Percentiles rank a stretch among this genome's conserved stretches.
These are phyloP conservation scores for Nematopogon swammerdamellus DNA, from an alignment of 2,888 invertebrate genomes.

Conservation along the genomic window DNA sequence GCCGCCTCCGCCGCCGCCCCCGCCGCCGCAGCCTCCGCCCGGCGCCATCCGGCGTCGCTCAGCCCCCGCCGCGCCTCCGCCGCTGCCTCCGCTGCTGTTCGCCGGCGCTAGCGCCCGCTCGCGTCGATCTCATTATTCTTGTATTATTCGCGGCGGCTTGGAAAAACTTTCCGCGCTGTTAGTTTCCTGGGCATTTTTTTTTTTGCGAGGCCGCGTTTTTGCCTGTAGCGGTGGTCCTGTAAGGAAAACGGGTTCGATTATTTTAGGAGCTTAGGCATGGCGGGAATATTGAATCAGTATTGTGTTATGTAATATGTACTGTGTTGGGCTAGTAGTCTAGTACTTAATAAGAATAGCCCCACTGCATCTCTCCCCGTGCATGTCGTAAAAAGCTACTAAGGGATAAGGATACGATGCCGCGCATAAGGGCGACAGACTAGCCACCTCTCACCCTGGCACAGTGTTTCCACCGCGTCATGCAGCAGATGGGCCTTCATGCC, in stretches of 20 bases:
- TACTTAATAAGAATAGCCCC: no score
- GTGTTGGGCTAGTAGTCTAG: no score
- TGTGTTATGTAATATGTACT: no score
- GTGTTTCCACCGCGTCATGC: no score
- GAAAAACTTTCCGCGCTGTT: neutral
- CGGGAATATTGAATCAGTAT: no score
- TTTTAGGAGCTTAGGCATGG: neutral
- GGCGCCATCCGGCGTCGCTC: conserved; percentile 16
- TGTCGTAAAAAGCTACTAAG: no score
- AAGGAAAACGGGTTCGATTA: neutral
- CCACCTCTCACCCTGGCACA: no score
- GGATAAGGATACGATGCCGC: no score
- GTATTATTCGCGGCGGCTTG: neutral
- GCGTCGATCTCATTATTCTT: neutral
- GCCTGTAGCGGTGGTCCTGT: neutral
- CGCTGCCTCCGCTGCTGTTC: neutral
- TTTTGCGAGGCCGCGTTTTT: neutral
- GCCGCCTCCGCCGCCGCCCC: conserved; percentile 29
- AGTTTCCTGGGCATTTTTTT: neutral
- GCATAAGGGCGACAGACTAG: no score
- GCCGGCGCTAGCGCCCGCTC: no score
- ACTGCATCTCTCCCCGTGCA: no score
- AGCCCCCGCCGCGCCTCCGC: neutral
- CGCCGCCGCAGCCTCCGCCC: conserved; percentile 37
- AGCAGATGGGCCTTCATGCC: no score